Base-by-base conservation (phyloP, 2,113 vertebrate genomes). In the Hepsetus odoe region DNA sequence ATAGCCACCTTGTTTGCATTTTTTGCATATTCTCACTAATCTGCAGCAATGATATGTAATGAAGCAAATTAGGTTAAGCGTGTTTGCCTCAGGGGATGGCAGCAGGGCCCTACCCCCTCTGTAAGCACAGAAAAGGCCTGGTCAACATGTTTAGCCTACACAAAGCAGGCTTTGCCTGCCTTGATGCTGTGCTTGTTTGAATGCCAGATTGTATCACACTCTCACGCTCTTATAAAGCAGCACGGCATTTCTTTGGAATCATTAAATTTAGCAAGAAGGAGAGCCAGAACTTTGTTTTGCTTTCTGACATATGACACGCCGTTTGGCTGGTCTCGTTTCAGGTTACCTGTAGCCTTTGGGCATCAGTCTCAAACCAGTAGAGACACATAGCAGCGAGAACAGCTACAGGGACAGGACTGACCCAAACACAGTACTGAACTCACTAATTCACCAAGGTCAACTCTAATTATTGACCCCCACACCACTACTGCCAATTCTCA, bases 41-140 rank as follows among this genome's bases (percentile, higher is more conserved):
- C 69, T 51, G 62, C 6, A 40, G 67, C 24, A 28, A 68, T 46
- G 44, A 49, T 38, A n/a, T n/a, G n/a, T n/a, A 84, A 70, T 80
- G 42, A 84, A 62, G 80, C 74, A 80, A 82, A 87, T 71, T 65
- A 49, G 80, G 67, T 75, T 61, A 62, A 72, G 24, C 35, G 18
- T 76, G 75, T 73, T 72, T 55, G 64, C 66, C 70, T 80, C 30
- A 33, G 70, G 70, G 70, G 24, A 30, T 59, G 20, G 72, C 46
- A 68, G 44, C 46, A 62, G 3, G 8, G 22, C 58, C 22, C 42
- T n/a, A n/a, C 58, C 64, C 46, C 68, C 55, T 44, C n/a, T 68
- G 38, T n/a, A 46, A 26, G 11, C 35, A 38, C 67, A 38, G 7
- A 33, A 26, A 72, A 32, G 51, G 40, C 74, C 53, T 35, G 59